Conservation (phyloP, 37 sponge, comb jelly and placozoan genomes). For the Corticium candelabrum region DNA sequence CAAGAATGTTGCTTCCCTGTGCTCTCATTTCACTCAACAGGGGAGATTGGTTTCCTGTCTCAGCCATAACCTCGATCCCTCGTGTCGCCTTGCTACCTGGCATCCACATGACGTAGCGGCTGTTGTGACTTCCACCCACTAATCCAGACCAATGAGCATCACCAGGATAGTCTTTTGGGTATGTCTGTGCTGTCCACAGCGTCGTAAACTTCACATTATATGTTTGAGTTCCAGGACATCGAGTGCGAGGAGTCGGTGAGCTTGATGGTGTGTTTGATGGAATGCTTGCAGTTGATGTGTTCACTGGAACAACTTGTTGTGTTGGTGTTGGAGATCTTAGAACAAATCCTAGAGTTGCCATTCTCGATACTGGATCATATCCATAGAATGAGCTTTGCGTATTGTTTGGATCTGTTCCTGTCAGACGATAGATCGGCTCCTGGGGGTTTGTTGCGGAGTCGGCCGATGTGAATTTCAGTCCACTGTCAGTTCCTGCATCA, state of each 20-base stretch:
- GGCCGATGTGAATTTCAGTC: not conserved
- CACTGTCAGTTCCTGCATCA: constrained; percentile 3
- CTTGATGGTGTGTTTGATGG: too few species aligned
- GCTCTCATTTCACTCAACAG: not conserved
- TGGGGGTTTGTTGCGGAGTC: not conserved
- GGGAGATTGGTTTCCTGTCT: not conserved
- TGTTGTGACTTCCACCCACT: not conserved
- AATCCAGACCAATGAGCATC: constrained; percentile 6
- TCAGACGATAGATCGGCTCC: not conserved
- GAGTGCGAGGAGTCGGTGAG: too few species aligned
- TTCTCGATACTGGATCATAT: too few species aligned
- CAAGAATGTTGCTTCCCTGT: not conserved
- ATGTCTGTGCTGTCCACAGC: not conserved
- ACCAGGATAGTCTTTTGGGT: not conserved
- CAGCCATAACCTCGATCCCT: not conserved
- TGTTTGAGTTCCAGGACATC: not conserved
- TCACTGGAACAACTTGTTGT: too few species aligned
- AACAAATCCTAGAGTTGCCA: too few species aligned
- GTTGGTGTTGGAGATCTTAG: too few species aligned
- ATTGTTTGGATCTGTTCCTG: too few species aligned
- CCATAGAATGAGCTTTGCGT: too few species aligned
- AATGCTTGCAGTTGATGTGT: too few species aligned
- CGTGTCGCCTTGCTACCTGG: not conserved
- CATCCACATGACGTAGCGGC: constrained; percentile 9
- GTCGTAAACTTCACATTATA: not conserved